Percentiles rank a stretch among this genome's conserved stretches.
These are phyloP conservation scores for Lysiphlebus fabarum DNA, from an alignment of 1,140 invertebrate species.

Conservation along the genomic window DNA sequence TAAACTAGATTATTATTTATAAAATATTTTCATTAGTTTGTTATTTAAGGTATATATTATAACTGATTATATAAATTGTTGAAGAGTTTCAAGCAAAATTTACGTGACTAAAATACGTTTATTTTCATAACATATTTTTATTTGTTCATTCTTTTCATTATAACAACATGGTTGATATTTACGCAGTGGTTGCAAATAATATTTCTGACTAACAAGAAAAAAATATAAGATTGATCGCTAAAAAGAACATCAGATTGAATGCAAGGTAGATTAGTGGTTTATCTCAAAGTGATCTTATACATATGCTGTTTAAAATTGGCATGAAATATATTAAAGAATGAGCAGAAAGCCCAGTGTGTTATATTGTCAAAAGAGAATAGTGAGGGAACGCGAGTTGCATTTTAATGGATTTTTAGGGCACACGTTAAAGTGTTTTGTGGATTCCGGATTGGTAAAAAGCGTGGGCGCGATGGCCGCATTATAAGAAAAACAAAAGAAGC, in stretches of 20 bases:
- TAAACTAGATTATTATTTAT: too few relatives aligned
- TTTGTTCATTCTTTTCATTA: neutral
- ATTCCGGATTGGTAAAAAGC: slow-evolving; percentile 46
- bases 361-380: too few relatives aligned
- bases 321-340: slow-evolving; percentile 17
- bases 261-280: slow-evolving; percentile 41
- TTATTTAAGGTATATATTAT: neutral
- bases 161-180: neutral
- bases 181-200: neutral
- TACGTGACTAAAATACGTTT: neutral
- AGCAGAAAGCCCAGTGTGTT: neutral
- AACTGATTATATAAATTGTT: neutral
- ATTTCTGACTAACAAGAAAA: slow-evolving; percentile 28
- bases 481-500: slow-evolving; percentile 37
- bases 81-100: neutral
- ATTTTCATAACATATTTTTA: neutral
- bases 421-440: slow-evolving; percentile 45
- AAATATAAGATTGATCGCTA: slow-evolving; percentile 35
- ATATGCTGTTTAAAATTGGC: neutral
- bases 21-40: too few relatives aligned
- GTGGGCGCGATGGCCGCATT: slow-evolving; percentile 31
- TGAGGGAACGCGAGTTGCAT: slow-evolving; percentile 41
- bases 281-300: slow-evolving; percentile 35
- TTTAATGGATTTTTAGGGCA: slow-evolving; percentile 37
- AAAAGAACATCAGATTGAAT: neutral